A percentile compares a stretch with the other conserved stretches of the same genome.
phyloP scores from a whole-genome alignment of 2,797 vertebrate species.

The Enteromius unitaeniatus region DNA sequence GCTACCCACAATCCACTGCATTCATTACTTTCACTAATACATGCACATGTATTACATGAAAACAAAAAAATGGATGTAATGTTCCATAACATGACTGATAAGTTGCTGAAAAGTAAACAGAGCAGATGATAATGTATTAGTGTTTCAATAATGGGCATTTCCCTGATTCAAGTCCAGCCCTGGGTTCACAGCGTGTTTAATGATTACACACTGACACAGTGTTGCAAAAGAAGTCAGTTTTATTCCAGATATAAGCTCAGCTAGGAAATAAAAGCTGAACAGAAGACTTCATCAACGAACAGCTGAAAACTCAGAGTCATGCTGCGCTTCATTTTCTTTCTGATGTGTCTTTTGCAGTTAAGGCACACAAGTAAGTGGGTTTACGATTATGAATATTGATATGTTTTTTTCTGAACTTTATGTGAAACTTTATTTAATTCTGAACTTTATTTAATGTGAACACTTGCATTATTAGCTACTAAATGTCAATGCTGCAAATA shows the following conservation, averaged over 20 bases:
- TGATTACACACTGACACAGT: slow-evolving; percentile 9
- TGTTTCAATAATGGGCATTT: slow-evolving; percentile 28
- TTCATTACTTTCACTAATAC: background rate
- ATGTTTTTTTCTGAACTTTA: background rate
- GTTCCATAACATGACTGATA: background rate
- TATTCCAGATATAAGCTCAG: background rate
- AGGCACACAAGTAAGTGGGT: background rate
- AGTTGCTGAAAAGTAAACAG: slow-evolving; percentile 1
- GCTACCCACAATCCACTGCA: background rate
- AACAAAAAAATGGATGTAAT: slow-evolving; percentile 1
- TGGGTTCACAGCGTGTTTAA: background rate
- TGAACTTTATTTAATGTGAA: background rate
- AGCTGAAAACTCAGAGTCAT: background rate
- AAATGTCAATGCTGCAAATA: background rate
- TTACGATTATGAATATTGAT: background rate
- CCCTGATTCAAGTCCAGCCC: background rate
- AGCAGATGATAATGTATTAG: background rate
- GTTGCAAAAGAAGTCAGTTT: background rate
- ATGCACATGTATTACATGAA: background rate
- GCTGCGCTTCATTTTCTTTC: background rate
- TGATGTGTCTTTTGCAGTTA: slow-evolving; percentile 3
- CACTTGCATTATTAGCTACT: background rate
- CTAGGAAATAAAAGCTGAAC: background rate
- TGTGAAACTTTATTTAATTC: background rate
- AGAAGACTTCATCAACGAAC: background rate